Conservation (phyloP, 2,797 vertebrate species). For the Eulemur albifrons region DNA sequence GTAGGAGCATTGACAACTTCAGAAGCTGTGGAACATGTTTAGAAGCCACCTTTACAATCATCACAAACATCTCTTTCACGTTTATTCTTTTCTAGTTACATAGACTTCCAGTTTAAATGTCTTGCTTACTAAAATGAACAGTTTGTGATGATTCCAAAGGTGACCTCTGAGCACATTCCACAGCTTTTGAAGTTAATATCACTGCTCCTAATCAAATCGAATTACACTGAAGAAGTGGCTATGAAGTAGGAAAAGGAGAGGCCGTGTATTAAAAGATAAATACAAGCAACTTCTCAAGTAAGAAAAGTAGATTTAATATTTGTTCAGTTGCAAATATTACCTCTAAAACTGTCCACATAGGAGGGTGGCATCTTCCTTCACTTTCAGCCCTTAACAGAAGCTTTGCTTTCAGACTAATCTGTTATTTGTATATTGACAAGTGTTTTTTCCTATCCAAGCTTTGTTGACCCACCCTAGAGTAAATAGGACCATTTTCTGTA, state of each 20-base stretch:
- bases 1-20: not conserved
- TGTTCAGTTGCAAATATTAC: not conserved
- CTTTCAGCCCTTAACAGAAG: not conserved
- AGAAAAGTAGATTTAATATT: not conserved
- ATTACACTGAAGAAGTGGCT: not conserved
- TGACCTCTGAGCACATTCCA: not conserved
- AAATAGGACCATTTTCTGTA: not conserved
- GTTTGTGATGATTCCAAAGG: not conserved
- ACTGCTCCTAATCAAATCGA: conserved; percentile 2
- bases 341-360: not conserved
- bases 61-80: not conserved
- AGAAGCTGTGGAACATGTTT: not conserved
- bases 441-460: not conserved
- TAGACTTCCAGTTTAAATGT: not conserved
- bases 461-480: not conserved
- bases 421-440: not conserved
- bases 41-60: not conserved
- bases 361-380: not conserved
- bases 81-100: not conserved
- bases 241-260: not conserved
- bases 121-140: not conserved
- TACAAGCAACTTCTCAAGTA: not conserved
- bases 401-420: not conserved
- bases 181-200: not conserved
- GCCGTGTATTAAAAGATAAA: not conserved